Evolutionary conservation across 2,797 vertebrate genomes (phyloP).

Genomic region (Chaetophractus vellerosus): DNA sequence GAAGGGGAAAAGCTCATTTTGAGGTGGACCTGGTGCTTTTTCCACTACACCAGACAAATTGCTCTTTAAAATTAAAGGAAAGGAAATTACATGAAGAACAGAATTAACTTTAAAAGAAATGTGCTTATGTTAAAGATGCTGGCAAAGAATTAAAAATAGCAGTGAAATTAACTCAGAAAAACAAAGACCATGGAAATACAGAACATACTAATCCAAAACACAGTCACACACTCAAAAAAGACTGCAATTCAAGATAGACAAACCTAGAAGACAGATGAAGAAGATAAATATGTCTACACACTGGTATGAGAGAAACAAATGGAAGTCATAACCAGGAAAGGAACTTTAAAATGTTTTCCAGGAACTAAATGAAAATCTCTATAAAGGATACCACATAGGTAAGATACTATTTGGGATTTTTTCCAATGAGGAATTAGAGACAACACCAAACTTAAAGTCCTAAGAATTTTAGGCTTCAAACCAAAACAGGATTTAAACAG

Average conservation of each 20-base stretch:
- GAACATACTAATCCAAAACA: not conserved
- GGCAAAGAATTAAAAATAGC: not conserved
- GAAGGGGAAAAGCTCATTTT: not conserved
- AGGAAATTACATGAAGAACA: not conserved
- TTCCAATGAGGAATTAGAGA: conserved; percentile 18
- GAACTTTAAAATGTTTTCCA: not conserved
- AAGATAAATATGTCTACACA: not conserved
- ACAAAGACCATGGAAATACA: not conserved
- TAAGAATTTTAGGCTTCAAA: not conserved
- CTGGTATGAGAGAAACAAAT: not conserved
- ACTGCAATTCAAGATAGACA: not conserved
- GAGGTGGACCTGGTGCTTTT: not conserved
- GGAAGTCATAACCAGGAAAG: not conserved
- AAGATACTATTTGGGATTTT: not conserved
- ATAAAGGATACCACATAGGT: not conserved
- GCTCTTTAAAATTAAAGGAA: not conserved
- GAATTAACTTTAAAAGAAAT: not conserved
- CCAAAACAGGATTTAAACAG: not conserved
- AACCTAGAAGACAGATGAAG: not conserved
- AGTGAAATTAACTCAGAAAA: conserved; percentile 37
- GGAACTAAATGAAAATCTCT: not conserved
- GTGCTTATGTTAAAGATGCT: not conserved
- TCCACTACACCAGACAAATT: not conserved
- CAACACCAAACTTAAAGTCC: not conserved
- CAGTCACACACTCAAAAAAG: not conserved